Evolutionary conservation across 2,888 invertebrate species (phyloP), one percentile per base, ranked within the genome.

Genomic region (Muscina levida): DNA sequence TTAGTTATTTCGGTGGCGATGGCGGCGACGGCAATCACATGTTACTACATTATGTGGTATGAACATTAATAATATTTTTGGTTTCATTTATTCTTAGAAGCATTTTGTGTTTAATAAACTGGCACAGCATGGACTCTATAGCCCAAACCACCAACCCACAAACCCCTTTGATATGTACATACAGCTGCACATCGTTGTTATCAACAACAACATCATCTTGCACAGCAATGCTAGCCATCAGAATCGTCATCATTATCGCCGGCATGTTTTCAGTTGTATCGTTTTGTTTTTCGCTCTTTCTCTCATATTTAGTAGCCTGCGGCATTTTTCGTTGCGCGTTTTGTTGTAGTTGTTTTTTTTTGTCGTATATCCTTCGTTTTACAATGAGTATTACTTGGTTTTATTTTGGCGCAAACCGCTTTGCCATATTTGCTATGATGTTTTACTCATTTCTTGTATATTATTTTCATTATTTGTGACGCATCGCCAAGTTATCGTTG

Each of bases 371-470:
- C n/a, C 26, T 13, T 26, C 13, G n/a, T n/a, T n/a, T n/a, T n/a
- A n/a, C n/a, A n/a, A n/a, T 3, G 31, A 10, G 15, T 31, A 24
- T 31, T 31, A 15, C 15, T 59, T 59, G 37, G 37, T 59, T 59
- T 59, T 59, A 59, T 59, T 59, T 59, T 59, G 59, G 59, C 59
- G 59, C 59, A 59, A 59, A 59, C n/a, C 37, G 17, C 8, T 19
- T 59, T 57, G 17, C 22, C 48, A 17, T 48, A 10, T 48, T 48
- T 6, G 15, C n/a, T 6, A 4, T 39, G 59, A 39, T 39, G 59
- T 17, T 39, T 37, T 57, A 37, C 39, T 11, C 59, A 59, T 59
- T 59, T 59, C 37, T 39, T 17, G 37, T n/a, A n/a, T 31, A 57
- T 31, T 57, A 57, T 57, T 53, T 13, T 24, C 39, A 31, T 37